Base-by-base conservation (phyloP, 1,140 invertebrate species). In the Kradibia gibbosae region DNA sequence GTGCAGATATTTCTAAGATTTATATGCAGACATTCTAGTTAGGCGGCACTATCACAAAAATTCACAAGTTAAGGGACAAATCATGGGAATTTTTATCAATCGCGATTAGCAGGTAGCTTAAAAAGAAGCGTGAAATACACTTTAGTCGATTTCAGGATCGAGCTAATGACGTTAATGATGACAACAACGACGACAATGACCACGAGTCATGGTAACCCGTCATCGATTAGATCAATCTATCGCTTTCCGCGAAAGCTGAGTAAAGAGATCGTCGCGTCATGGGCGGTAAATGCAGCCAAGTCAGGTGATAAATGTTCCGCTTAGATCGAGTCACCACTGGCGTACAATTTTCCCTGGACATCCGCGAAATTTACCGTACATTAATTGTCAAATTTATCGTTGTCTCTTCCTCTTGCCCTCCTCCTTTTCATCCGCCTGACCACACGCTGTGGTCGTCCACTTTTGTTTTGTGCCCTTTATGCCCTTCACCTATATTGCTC, bases 351-450 rank as follows among this genome's bases (percentile, higher is more conserved):
- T 67, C 45, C 10, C 39, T 55, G 78, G 83, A 73, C 78, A 75
- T 70, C 60, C 74, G 74, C 73, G 75, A 84, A 85, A 85, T 84
- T 85, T 84, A 83, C 72, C 82, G 83, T 67, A 81, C 84, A 85
- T 85, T 85, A 85, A 85, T 85, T 81, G 82, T 79, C 53, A 78
- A 81, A 85, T 84, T 85, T 84, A 85, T 84, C 53, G 82, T 76
- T n/a, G n/a, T n/a, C n/a, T n/a, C n/a, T n/a, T n/a, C n/a, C n/a
- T n/a, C n/a, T n/a, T n/a, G n/a, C n/a, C n/a, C n/a, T n/a, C n/a
- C n/a, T n/a, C n/a, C n/a, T n/a, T n/a, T n/a, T n/a, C n/a, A n/a
- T 45, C 45, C 3, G 39, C 28, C 22, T 42, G 36, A 0, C 17
- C 67, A 1, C 45, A 28, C n/a, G 20, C 48, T 17, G 25, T 34